These are phyloP conservation scores for Embidobia sp. DNA, from an alignment of 2,888 invertebrate species.

Conservation along the genomic window DNA sequence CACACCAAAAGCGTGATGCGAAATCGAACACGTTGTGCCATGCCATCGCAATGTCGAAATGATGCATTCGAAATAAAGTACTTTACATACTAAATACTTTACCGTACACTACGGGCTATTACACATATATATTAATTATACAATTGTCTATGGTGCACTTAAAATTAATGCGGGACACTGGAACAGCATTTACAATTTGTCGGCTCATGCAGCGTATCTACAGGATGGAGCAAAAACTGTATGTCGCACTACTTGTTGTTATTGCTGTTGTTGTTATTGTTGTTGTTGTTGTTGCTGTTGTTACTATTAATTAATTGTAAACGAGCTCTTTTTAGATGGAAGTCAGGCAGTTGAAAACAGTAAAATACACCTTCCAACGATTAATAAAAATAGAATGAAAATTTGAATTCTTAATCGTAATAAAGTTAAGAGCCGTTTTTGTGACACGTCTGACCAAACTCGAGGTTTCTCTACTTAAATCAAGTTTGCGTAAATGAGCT, in stretches of 20 bases:
- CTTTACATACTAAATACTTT: not conserved
- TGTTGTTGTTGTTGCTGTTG: too few species aligned
- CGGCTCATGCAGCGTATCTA: too few species aligned
- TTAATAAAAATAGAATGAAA: not conserved
- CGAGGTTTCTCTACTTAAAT: not conserved
- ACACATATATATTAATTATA: too few species aligned
- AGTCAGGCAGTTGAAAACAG: not conserved
- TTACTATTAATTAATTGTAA: too few species aligned
- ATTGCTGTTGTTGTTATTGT: too few species aligned
- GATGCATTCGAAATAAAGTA: not conserved
- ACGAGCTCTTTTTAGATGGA: not conserved
- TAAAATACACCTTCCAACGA: too few species aligned
- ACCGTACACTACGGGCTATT: too few species aligned
- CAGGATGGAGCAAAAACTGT: too few species aligned
- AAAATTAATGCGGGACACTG: too few species aligned
- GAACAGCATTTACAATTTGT: too few species aligned
- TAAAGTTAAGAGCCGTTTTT: conserved; percentile 5
- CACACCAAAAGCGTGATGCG: conserved; percentile 3
- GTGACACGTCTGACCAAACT: conserved; percentile 3
- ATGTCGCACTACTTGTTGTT: too few species aligned
- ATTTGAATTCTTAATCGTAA: conserved; percentile 11
- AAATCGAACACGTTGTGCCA: conserved; percentile 3
- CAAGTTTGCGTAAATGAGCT: conserved; percentile 38
- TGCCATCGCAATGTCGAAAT: not conserved
- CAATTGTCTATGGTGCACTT: too few species aligned